Conservation (phyloP, 2,888 invertebrate genomes). For the Andrena flavipes region DNA sequence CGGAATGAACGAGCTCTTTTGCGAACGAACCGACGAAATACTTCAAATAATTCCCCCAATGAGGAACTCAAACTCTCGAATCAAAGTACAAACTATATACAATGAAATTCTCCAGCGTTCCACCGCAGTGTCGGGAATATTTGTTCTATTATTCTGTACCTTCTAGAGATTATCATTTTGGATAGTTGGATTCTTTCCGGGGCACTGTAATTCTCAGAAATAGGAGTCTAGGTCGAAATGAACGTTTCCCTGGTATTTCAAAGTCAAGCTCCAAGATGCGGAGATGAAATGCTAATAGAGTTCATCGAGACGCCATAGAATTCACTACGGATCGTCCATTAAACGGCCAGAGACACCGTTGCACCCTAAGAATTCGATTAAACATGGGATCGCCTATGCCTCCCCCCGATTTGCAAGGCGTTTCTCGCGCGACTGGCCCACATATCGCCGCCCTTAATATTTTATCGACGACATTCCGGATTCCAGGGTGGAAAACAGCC, state of each 20-base stretch:
- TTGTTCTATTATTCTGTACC: conserved; percentile 7
- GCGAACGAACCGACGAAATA: conserved; percentile 28
- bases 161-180: not conserved
- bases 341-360: not conserved
- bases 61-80: conserved; percentile 21
- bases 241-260: no score
- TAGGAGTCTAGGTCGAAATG: no score
- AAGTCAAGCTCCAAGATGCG: no score
- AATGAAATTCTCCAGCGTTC: conserved; percentile 6
- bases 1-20: conserved; percentile 30
- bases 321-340: not conserved
- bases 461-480: conserved; percentile 72
- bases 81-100: conserved; percentile 31
- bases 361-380: conserved; percentile 9
- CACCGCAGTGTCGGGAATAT: conserved; percentile 29
- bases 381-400: conserved; percentile 7
- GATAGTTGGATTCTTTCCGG: no score
- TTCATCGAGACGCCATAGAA: not conserved
- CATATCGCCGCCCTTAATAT: conserved; percentile 65
- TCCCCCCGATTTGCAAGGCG: conserved; percentile 27
- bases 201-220: no score
- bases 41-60: conserved; percentile 36
- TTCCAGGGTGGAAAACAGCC: conserved; percentile 64
- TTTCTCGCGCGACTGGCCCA: conserved; percentile 53
- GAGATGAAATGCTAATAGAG: not conserved